Percentiles rank a stretch among this genome's conserved stretches.
phyloP scores from a whole-genome alignment of 2,113 vertebrate species.

The Cavia porcellus region DNA sequence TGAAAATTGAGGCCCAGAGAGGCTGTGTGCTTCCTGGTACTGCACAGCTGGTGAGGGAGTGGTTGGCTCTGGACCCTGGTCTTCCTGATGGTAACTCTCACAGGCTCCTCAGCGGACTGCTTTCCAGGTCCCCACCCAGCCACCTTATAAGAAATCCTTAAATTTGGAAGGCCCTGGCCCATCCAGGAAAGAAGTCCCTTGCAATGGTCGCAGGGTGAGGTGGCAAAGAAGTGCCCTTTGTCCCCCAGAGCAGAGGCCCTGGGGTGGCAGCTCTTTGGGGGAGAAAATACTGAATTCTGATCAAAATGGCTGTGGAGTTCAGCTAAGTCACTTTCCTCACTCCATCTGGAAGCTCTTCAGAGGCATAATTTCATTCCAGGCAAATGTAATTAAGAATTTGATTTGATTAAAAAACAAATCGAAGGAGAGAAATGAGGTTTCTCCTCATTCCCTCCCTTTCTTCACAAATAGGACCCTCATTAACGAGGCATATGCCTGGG shows the following conservation, averaged over 20 bases:
- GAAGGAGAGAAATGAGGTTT: constrained; percentile 77
- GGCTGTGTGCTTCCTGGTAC: fast-evolving
- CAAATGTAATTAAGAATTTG: constrained; percentile 85
- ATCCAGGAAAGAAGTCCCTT: neutral
- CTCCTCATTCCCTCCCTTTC: constrained; percentile 72
- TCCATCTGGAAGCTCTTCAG: constrained; percentile 83
- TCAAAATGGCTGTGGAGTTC: constrained; percentile 64
- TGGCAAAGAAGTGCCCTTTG: neutral
- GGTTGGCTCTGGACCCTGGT: neutral
- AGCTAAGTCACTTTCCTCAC: constrained; percentile 66
- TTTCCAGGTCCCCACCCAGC: neutral
- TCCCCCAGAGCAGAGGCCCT: neutral
- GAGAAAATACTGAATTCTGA: constrained; percentile 31
- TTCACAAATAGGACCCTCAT: constrained; percentile 69
- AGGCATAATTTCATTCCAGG: constrained; percentile 83
- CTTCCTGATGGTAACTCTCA: neutral
- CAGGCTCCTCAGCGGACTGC: neutral
- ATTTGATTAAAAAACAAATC: constrained; percentile 84
- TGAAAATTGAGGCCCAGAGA: neutral
- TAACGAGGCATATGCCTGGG: neutral
- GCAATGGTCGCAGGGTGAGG: neutral
- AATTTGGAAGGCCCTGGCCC: neutral
- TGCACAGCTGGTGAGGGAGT: neutral
- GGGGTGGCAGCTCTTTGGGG: neutral
- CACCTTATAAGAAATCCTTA: neutral